Percentiles rank a stretch among this genome's conserved stretches.
These are phyloP conservation scores for Brachypteracias leptosomus DNA, from an alignment of 2,113 vertebrate species.

Conservation along the genomic window DNA sequence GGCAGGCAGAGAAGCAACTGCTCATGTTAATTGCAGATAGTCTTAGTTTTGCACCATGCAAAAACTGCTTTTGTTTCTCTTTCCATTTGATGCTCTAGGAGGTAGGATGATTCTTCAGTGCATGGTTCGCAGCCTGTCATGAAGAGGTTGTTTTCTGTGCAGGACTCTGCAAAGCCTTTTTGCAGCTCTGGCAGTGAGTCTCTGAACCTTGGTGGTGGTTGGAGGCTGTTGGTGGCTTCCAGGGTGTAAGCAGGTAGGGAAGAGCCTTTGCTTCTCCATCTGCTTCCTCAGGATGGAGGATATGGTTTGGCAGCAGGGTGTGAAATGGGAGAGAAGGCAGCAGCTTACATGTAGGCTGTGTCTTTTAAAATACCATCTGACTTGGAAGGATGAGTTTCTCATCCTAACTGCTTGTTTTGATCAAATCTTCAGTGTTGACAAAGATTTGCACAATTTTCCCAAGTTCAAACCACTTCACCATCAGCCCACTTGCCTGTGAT, in stretches of 20 bases:
- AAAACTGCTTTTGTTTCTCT: not conserved
- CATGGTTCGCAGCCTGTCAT: not conserved
- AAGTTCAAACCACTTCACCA: not conserved
- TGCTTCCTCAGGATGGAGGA: not conserved
- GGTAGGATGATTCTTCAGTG: not conserved
- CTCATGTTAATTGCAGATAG: rapidly evolving
- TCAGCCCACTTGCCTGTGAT: not conserved
- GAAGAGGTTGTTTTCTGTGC: not conserved
- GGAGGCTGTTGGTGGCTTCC: not conserved
- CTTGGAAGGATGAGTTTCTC: not conserved
- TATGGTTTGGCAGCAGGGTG: not conserved
- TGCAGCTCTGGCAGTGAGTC: not conserved
- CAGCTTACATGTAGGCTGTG: not conserved
- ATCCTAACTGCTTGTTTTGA: conserved; percentile 12
- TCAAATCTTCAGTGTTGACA: not conserved
- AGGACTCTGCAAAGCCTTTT: not conserved
- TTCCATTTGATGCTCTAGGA: not conserved
- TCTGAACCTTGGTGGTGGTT: not conserved
- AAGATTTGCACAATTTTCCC: not conserved
- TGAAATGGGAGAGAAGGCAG: not conserved
- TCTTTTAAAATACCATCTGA: conserved; percentile 46
- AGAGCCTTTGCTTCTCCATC: not conserved
- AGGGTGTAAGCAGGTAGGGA: not conserved
- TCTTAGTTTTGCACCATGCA: not conserved
- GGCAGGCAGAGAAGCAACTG: not conserved